Evolutionary conservation across 1,140 invertebrate species (phyloP), one percentile per base, ranked within the genome.

Genomic region (Zophobas atratus): DNA sequence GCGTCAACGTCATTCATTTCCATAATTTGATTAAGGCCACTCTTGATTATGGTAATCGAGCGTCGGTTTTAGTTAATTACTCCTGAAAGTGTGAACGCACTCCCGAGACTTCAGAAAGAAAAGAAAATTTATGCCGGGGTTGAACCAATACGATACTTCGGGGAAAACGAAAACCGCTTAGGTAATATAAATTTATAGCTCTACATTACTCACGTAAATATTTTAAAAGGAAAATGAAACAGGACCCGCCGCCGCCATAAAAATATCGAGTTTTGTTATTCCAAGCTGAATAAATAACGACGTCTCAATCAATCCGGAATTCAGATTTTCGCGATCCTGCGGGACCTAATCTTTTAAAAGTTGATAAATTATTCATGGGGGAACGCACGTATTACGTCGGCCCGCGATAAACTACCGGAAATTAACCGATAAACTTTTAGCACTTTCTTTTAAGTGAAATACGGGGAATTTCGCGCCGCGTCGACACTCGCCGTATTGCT

Each of bases 181-280:
- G 39, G n/a, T 67, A 43, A 67, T 67, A 67, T 67, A 67, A 67
- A 67, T 67, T 67, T 67, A 67, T 67, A 67, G 60, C 60, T n/a
- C 60, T 1, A 43, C 60, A 67, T 67, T 67, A 67, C 60, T 67
- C 60, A 43, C 39, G 60, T 67, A 67, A 67, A 67, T 67, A 43
- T 67, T 67, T 67, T 43, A 67, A 60, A 35, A 60, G 56, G 34
- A 36, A 36, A 20, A 20, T 20, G 49, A 67, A 67, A 67, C 60
- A 43, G 43, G 60, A 67, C 38, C 39, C 36, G 35, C 36, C 38
- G 38, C 38, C 56, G n/a, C 38, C 56, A 60, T 60, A 60, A 60
- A 60, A 60, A 35, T 60, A 60, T 60, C 56, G 38, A 39, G 33
- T 60, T 60, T 60, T 60, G 32, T 60, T 60, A n/a, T 35, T 35